These are phyloP conservation scores for Cheumatopsyche charites DNA, from an alignment of 1,140 invertebrate genomes.

Conservation along the genomic window DNA sequence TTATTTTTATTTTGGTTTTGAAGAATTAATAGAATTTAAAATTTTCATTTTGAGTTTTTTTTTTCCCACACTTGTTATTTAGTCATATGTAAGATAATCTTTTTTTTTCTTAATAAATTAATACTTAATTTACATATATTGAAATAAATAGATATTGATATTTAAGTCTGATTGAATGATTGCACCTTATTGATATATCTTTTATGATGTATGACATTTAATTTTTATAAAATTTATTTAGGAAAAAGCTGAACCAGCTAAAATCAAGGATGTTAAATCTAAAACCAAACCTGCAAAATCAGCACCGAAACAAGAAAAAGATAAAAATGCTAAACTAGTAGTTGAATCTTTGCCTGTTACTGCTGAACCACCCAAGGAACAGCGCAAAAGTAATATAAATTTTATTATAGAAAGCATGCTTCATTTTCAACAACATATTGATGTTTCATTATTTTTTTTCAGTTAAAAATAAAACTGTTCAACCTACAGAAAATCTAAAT, in stretches of 20 bases:
- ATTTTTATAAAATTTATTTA: background rate
- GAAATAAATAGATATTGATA: too few species aligned
- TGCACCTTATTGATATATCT: too few species aligned
- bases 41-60: too few species aligned
- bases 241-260: slow-evolving; percentile 22
- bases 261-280: slow-evolving; percentile 50
- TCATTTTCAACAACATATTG: background rate
- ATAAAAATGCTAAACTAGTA: slow-evolving; percentile 27
- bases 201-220: too few species aligned
- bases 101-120: too few species aligned
- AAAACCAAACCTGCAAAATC: slow-evolving; percentile 50
- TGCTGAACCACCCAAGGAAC: slow-evolving; percentile 54
- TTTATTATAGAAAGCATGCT: background rate
- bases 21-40: too few species aligned
- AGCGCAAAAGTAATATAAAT: slow-evolving; percentile 53
- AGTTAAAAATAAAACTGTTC: slow-evolving; percentile 37
- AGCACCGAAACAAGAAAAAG: slow-evolving; percentile 47
- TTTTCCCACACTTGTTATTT: too few species aligned
- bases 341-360: slow-evolving; percentile 42
- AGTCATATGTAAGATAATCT: too few species aligned
- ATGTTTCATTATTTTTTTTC: too few species aligned
- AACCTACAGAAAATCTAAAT: slow-evolving; percentile 54
- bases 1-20: too few species aligned
- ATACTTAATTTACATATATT: too few species aligned
- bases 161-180: too few species aligned